Evolutionary conservation across 2,888 invertebrate genomes (phyloP), one percentile per base, ranked within the genome.

Genomic region (Erebia epiphron): DNA sequence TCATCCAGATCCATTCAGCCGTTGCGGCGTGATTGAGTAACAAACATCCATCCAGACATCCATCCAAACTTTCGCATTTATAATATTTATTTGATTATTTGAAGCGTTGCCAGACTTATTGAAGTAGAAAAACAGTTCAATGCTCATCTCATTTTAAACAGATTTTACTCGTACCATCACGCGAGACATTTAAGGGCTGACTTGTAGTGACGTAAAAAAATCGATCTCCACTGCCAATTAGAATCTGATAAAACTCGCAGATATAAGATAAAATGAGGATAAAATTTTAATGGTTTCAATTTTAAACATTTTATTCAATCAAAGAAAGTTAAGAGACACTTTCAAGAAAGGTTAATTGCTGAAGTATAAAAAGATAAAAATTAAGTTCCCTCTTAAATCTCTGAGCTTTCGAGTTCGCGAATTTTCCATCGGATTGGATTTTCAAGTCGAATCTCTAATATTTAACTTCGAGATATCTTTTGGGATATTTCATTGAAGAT

Each of bases 341-440:
- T 63, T 64, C 16, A 62, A 67, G 73, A 65, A 71, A 76, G 77
- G 79, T 80, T 82, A 83, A 83, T 82, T 81, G 79, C 77, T 77
- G 78, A 77, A 79, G 80, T 76, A 46, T 43, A 78, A 80, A 76
- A 75, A 80, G 82, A 82, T 82, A 81, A 80, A 82, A 81, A 81
- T 79, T 79, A 79, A 81, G 77, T 72, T 73, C 73, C 56, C 57
- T 57, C 54, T 35, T 35, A 43, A 49, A 71, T 76, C 77, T 77
- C 76, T 77, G 77, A 80, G 79, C 76, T 78, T 78, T 70, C 60
- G 74, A 73, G 75, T 70, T 77, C 61, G 73, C 71, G 67, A 72
- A 72, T 61, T 57, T 54, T 54, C 68, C 62, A 16, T 41, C 60
- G 64, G 67, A 71, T 67, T 70, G 61, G 67, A 71, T 71, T 69